Percentiles rank a stretch among this genome's conserved stretches.
Conservation (phyloP, 2,113 vertebrate species). For the Glaucidium brasilianum region DNA sequence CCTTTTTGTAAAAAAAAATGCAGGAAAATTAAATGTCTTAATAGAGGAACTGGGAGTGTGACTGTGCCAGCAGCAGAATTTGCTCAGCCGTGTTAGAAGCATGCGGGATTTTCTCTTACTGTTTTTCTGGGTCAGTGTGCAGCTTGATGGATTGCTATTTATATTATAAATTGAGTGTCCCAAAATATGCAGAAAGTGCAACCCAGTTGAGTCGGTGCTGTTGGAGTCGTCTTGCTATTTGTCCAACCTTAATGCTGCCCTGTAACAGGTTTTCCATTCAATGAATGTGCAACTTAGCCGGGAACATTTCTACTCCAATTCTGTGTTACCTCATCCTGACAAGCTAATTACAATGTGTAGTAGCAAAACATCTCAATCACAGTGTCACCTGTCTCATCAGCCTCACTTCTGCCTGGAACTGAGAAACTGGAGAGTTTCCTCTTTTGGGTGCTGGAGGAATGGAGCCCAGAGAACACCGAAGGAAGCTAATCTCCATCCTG, state of each 20-base stretch:
- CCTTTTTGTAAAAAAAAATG: neutral
- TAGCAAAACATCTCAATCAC: neutral
- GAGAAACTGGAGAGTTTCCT: neutral
- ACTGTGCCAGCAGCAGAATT: neutral
- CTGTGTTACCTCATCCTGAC: neutral
- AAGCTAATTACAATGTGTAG: neutral
- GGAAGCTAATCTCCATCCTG: neutral
- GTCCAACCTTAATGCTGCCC: neutral
- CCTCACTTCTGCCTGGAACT: neutral
- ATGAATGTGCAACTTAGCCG: neutral
- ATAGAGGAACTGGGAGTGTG: neutral
- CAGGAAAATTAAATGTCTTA: neutral
- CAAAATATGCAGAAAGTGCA: neutral
- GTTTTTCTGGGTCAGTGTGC: neutral
- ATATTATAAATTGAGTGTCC: neutral
- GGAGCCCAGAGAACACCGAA: neutral
- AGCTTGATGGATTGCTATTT: neutral
- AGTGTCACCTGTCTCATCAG: neutral
- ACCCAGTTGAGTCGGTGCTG: neutral
- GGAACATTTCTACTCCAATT: neutral
- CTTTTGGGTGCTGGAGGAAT: neutral
- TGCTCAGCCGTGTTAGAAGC: neutral
- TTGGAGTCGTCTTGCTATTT: neutral
- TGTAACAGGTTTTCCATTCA: neutral
- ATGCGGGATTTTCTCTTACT: neutral